These are phyloP conservation scores for Chlamydotis undulata DNA, from an alignment of 2,113 vertebrate genomes.

Conservation along the genomic window DNA sequence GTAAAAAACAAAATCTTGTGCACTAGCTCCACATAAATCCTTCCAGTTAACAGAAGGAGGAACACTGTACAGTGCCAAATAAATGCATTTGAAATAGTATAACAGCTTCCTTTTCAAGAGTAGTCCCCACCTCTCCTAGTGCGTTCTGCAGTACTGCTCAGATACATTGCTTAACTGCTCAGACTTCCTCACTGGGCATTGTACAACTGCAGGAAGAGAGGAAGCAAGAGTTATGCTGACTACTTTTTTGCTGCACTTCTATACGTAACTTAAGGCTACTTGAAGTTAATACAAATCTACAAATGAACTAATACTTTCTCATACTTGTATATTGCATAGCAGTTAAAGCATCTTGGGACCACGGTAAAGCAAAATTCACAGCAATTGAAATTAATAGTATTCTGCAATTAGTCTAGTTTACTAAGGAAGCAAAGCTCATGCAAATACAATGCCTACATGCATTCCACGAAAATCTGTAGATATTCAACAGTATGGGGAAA, in stretches of 20 bases:
- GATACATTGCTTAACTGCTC: not conserved
- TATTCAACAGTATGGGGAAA: not conserved
- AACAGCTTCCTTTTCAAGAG: not conserved
- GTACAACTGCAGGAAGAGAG: not conserved
- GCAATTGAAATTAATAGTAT: not conserved
- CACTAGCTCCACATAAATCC: not conserved
- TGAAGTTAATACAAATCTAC: not conserved
- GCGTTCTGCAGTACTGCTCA: not conserved
- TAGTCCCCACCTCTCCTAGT: not conserved
- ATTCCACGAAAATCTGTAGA: not conserved
- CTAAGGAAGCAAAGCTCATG: not conserved
- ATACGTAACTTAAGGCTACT: not conserved
- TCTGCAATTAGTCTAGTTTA: not conserved
- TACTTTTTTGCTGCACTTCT: not conserved
- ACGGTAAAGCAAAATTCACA: not conserved
- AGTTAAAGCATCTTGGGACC: not conserved
- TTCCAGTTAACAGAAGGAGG: not conserved
- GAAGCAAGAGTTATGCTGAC: not conserved
- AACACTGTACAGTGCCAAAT: not conserved
- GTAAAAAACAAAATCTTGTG: not conserved
- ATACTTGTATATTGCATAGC: not conserved
- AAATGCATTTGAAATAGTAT: not conserved
- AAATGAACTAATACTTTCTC: not conserved
- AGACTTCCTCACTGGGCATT: not conserved
- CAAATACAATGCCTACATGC: not conserved